Conservation (phyloP, 2,888 invertebrate species). For the Spialia ferax region DNA sequence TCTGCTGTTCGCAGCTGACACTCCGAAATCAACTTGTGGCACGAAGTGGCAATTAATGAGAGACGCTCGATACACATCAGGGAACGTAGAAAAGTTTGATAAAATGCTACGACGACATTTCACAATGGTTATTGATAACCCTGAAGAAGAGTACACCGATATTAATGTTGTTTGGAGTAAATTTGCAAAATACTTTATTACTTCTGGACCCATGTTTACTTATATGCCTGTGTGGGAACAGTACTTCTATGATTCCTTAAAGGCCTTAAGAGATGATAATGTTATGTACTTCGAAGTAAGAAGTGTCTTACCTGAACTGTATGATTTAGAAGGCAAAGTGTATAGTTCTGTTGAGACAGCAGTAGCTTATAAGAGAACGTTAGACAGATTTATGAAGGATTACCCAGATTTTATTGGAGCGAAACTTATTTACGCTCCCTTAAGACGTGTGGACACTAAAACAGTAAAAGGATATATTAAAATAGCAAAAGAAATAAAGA, state of each 20-base stretch:
- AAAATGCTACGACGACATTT: slow-evolving; percentile 80
- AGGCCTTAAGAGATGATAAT: slow-evolving; percentile 89
- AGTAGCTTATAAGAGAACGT: slow-evolving; percentile 82
- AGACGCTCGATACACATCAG: slow-evolving; percentile 77
- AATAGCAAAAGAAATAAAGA: slow-evolving; percentile 74
- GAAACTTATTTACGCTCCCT: slow-evolving; percentile 90
- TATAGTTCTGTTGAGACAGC: slow-evolving; percentile 85
- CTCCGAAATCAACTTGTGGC: slow-evolving; percentile 56
- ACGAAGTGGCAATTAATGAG: slow-evolving; percentile 81
- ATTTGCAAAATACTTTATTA: slow-evolving; percentile 86
- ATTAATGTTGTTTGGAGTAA: slow-evolving; percentile 87
- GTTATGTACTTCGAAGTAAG: slow-evolving; percentile 91
- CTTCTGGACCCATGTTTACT: slow-evolving; percentile 80
- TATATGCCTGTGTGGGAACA: slow-evolving; percentile 89
- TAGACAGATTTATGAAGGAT: slow-evolving; percentile 84
- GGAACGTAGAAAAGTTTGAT: slow-evolving; percentile 83
- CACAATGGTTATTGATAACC: slow-evolving; percentile 84
- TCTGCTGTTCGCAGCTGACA: slow-evolving; percentile 63
- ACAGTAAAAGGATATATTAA: slow-evolving; percentile 79
- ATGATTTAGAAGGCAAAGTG: slow-evolving; percentile 88
- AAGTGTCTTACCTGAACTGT: slow-evolving; percentile 87
- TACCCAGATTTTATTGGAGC: slow-evolving; percentile 90
- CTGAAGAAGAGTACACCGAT: slow-evolving; percentile 75
- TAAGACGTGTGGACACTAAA: slow-evolving; percentile 72
- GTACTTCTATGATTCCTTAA: slow-evolving; percentile 88